Percentiles rank a stretch among this genome's conserved stretches.
phyloP scores from a whole-genome alignment of 2,113 vertebrate genomes.

The Zosterops japonicus region DNA sequence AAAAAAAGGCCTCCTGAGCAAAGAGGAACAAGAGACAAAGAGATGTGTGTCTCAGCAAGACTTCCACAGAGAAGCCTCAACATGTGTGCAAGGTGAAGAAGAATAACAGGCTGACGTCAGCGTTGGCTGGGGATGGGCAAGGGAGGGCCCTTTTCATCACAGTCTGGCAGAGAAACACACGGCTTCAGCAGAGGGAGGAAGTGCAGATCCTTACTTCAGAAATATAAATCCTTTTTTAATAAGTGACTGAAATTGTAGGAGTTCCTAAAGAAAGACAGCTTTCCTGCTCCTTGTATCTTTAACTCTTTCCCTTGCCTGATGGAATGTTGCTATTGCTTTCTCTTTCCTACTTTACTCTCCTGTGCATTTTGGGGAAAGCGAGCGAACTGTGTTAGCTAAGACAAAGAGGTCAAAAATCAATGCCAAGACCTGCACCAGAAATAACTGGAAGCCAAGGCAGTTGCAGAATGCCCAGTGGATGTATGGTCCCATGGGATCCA shows the following conservation, averaged over 20 bases:
- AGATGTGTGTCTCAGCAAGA: slow-evolving; percentile 36
- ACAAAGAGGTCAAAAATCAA: neutral
- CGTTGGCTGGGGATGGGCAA: neutral
- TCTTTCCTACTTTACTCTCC: neutral
- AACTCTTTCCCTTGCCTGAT: neutral
- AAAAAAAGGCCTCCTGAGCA: neutral
- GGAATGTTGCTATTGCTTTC: neutral
- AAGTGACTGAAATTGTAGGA: neutral
- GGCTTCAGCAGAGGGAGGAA: neutral
- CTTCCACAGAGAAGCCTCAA: slow-evolving; percentile 28
- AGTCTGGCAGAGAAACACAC: neutral
- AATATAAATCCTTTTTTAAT: slow-evolving; percentile 27
- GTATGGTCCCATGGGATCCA: neutral
- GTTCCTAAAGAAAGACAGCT: neutral
- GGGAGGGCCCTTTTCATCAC: slow-evolving; percentile 36
- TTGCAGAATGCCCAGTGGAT: neutral
- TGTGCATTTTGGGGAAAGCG: rapidly evolving
- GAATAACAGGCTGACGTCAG: slow-evolving; percentile 27
- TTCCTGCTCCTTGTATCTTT: neutral
- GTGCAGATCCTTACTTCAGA: neutral
- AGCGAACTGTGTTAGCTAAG: rapidly evolving
- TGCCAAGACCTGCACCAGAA: neutral
- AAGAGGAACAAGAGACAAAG: neutral
- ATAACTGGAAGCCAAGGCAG: neutral
- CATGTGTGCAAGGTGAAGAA: slow-evolving; percentile 21